phyloP scores from a whole-genome alignment of 2,888 invertebrate species.

The Brachyopa scutellaris region DNA sequence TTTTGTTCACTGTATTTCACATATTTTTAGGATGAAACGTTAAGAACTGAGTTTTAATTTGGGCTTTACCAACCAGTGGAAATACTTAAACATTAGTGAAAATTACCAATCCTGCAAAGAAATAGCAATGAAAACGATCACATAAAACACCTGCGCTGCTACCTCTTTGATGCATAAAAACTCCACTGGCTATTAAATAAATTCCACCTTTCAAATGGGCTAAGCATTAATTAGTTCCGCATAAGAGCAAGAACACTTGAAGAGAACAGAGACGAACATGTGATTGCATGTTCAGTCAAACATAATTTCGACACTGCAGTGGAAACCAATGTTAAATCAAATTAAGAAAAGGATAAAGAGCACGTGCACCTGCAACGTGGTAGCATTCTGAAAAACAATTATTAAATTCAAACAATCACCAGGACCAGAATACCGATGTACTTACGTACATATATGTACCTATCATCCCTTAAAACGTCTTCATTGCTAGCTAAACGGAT shows the following conservation, averaged over 20 bases:
- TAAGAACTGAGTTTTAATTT: no score
- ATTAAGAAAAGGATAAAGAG: conserved; percentile 17
- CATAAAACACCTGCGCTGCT: conserved; percentile 60
- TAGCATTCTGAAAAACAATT: conserved; percentile 26
- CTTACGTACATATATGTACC: no score
- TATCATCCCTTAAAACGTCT: conserved; percentile 6
- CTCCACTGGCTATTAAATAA: conserved; percentile 65
- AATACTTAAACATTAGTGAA: no score
- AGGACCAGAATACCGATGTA: conserved; percentile 2
- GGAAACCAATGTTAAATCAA: conserved; percentile 51
- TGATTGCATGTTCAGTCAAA: conserved; percentile 70
- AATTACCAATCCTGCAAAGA: no score
- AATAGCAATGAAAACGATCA: conserved; percentile 29
- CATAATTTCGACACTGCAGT: conserved; percentile 5
- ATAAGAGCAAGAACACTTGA: conserved; percentile 35
- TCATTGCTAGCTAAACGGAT: conserved; percentile 41
- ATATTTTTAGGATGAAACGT: no score
- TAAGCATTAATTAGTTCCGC: conserved; percentile 70
- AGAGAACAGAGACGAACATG: conserved; percentile 23
- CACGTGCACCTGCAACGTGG: conserved; percentile 33
- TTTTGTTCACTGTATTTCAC: no score
- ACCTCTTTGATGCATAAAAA: conserved; percentile 50
- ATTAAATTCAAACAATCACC: conserved; percentile 31
- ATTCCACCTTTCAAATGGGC: conserved; percentile 65
- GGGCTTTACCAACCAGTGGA: no score